Conservation (phyloP, 2,797 vertebrate genomes). For the Pogonophryne albipinna region DNA sequence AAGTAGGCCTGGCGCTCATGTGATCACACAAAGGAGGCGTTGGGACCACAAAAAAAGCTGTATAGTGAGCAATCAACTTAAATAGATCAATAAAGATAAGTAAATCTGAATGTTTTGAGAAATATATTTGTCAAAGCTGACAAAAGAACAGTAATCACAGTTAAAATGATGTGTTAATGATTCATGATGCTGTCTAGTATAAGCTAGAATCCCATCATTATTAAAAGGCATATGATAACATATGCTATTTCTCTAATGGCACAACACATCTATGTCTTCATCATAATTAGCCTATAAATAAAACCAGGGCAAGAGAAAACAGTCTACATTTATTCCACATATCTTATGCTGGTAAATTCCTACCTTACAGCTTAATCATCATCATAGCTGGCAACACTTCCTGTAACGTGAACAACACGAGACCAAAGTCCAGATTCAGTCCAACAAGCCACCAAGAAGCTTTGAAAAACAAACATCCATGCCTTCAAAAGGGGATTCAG, state of each 20-base stretch:
- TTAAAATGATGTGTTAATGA: neutral
- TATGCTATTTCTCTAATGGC: constrained; percentile 1
- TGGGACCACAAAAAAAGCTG: neutral
- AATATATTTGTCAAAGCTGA: neutral
- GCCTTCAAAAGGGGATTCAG: constrained; percentile 31
- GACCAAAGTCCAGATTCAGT: constrained; percentile 75
- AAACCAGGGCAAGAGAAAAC: neutral
- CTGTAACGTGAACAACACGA: constrained; percentile 50
- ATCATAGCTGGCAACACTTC: constrained; percentile 51
- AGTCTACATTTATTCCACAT: constrained; percentile 11
- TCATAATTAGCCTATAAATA: constrained; percentile 42
- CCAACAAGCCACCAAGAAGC: constrained; percentile 42
- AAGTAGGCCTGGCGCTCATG: constrained; percentile 48
- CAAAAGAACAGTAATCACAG: neutral
- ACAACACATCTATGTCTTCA: constrained; percentile 6
- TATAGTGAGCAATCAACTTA: neutral
- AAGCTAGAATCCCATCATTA: constrained; percentile 5
- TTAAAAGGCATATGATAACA: neutral
- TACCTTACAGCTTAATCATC: constrained; percentile 65
- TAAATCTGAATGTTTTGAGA: neutral
- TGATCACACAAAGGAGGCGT: constrained; percentile 56
- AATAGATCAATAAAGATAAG: no score
- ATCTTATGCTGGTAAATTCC: constrained; percentile 34
- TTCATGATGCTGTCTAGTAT: neutral
- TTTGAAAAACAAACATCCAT: constrained; percentile 57